phyloP scores from a whole-genome alignment of 1,140 invertebrate genomes.

The Paralvinella palmiformis region DNA sequence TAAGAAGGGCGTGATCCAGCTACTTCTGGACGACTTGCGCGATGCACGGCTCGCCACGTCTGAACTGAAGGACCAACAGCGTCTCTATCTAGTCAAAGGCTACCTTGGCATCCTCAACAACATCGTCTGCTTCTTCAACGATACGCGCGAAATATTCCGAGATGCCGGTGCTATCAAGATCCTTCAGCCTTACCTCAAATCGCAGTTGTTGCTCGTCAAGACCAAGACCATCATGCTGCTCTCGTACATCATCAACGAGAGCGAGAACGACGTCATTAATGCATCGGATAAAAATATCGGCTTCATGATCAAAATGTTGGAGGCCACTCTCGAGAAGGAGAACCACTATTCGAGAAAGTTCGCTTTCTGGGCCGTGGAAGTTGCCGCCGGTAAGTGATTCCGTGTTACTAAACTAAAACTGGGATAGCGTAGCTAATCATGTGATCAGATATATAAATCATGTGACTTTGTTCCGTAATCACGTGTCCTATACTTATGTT shows the following conservation, averaged over 20 bases:
- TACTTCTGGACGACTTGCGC: background rate
- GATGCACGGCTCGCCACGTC: background rate
- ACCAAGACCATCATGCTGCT: conserved; percentile 12
- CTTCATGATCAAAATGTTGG: conserved; percentile 7
- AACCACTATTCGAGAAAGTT: conserved; percentile 10
- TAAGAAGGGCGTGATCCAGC: background rate
- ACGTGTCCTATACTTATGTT: no score
- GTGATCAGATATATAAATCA: no score
- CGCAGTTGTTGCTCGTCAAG: background rate
- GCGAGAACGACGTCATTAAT: conserved; percentile 13
- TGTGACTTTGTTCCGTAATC: no score
- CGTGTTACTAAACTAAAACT: no score
- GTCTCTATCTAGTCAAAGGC: conserved; percentile 8
- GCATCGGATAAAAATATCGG: conserved; percentile 9
- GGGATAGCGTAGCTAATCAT: no score
- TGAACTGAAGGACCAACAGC: conserved; percentile 6
- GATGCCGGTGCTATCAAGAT: background rate
- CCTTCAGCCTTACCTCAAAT: conserved; percentile 4
- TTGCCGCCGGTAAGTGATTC: conserved; percentile 7
- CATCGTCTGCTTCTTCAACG: conserved; percentile 2
- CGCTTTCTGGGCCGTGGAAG: conserved; percentile 4
- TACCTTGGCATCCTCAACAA: conserved; percentile 1
- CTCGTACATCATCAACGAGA: conserved; percentile 11
- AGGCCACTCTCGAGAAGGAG: background rate
- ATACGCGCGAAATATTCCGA: background rate